Conservation (phyloP, 1,140 invertebrate species). For the Eufriesea mexicana region DNA sequence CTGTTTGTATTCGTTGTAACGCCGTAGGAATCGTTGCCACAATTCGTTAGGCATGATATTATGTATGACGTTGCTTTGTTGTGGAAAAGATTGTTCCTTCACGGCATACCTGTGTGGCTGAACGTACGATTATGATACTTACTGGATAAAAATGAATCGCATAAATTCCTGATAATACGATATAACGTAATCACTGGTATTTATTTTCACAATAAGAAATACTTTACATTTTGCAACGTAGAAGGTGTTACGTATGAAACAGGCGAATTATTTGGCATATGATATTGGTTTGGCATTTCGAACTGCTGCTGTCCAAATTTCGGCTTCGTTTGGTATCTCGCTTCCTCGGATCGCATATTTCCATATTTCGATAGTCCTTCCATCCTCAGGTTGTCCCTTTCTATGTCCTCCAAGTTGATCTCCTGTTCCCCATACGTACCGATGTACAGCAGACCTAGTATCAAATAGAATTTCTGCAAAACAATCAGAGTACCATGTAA, state of each 20-base stretch:
- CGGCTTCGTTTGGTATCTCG: constrained; percentile 63
- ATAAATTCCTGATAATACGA: neutral
- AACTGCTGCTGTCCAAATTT: constrained; percentile 69
- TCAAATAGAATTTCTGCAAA: constrained; percentile 62
- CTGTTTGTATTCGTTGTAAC: constrained; percentile 62
- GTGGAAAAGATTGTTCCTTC: constrained; percentile 39
- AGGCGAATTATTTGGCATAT: constrained; percentile 29
- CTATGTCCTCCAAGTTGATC: constrained; percentile 77
- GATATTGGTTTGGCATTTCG: constrained; percentile 59
- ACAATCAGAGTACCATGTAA: constrained; percentile 22
- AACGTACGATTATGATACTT: constrained; percentile 60
- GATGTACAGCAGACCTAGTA: constrained; percentile 63
- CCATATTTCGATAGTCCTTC: constrained; percentile 67
- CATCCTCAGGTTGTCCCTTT: constrained; percentile 72
- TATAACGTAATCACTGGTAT: neutral
- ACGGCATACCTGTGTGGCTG: constrained; percentile 41
- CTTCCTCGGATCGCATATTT: constrained; percentile 55
- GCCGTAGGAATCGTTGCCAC: constrained; percentile 52
- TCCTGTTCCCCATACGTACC: constrained; percentile 69
- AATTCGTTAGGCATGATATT: neutral
- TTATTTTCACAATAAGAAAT: neutral
- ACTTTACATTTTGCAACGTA: constrained; percentile 46
- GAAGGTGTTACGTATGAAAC: constrained; percentile 56
- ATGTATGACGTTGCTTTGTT: constrained; percentile 45
- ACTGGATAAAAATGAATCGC: constrained; percentile 16